These are phyloP conservation scores for Psittacula echo DNA, from an alignment of 2,797 vertebrate genomes.

Conservation along the genomic window DNA sequence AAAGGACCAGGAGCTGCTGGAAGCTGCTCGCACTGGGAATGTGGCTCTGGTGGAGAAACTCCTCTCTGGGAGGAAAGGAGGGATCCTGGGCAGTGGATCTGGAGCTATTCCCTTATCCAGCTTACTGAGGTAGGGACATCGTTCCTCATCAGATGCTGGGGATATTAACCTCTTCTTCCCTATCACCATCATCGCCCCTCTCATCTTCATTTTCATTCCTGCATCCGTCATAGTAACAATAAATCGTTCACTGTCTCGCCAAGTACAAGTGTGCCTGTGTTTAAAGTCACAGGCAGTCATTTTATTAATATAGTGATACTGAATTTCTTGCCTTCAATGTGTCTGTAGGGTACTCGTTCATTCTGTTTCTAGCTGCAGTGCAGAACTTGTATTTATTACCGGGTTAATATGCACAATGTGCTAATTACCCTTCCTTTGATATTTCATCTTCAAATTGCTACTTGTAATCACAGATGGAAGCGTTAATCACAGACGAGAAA, in stretches of 20 bases:
- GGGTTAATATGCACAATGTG: background rate
- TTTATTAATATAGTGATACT: conserved; percentile 52
- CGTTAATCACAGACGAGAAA: conserved; percentile 15
- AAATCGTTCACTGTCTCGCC: conserved; percentile 47
- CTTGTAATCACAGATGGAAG: background rate
- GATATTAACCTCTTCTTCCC: conserved; percentile 52
- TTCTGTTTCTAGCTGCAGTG: conserved; percentile 56
- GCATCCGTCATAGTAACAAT: conserved; percentile 71
- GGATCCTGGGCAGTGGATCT: conserved; percentile 92
- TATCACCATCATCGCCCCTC: background rate
- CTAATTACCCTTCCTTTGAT: background rate
- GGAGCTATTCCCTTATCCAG: conserved; percentile 93
- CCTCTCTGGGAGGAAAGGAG: conserved; percentile 93
- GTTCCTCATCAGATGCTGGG: conserved; percentile 40
- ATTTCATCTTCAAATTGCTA: background rate
- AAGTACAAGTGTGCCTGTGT: conserved; percentile 49
- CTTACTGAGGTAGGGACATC: conserved; percentile 90
- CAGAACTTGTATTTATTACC: conserved; percentile 68
- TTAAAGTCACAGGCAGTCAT: conserved; percentile 67
- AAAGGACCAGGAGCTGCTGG: conserved; percentile 97
- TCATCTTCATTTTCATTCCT: conserved; percentile 46
- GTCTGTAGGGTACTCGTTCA: conserved; percentile 64
- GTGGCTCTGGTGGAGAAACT: conserved; percentile 96
- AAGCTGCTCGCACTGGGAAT: conserved; percentile 95
- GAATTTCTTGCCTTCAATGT: conserved; percentile 69